Evolutionary conservation across 2,797 vertebrate species (phyloP).

Genomic region (Enteromius mattozi): DNA sequence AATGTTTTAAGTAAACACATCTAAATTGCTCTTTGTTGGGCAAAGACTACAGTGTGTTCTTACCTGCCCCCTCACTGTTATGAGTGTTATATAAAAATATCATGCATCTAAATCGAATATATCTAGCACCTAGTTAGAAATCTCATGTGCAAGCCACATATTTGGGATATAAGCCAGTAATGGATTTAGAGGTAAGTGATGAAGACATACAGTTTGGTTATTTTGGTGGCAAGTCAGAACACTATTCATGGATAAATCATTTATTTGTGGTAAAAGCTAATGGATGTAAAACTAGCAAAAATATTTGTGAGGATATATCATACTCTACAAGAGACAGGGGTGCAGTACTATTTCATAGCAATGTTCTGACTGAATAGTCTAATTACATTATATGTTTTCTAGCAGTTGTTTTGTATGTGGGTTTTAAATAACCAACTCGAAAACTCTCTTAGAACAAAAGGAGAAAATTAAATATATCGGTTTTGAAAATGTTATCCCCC

Average conservation of each 20-base stretch:
- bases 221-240: not conserved
- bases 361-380: not conserved
- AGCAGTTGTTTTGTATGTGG: not conserved
- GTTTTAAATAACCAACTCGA: not conserved
- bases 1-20: constrained; percentile 68
- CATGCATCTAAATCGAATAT: constrained; percentile 57
- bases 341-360: not conserved
- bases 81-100: constrained; percentile 64
- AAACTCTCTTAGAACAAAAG: not conserved
- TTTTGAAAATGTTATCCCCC: not conserved
- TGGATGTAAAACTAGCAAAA: constrained; percentile 7
- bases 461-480: not conserved
- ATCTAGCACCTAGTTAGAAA: constrained; percentile 54
- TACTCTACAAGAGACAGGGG: not conserved
- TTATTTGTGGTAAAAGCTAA: constrained; percentile 2
- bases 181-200: not conserved
- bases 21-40: constrained; percentile 63
- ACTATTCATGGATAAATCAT: not conserved
- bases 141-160: not conserved
- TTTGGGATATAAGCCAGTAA: not conserved
- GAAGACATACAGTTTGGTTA: not conserved
- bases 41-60: constrained; percentile 65
- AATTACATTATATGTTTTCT: not conserved
- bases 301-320: constrained; percentile 3
- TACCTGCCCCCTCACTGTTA: constrained; percentile 62